phyloP scores from a whole-genome alignment of 2,888 invertebrate genomes.

The Molorchus minor region DNA sequence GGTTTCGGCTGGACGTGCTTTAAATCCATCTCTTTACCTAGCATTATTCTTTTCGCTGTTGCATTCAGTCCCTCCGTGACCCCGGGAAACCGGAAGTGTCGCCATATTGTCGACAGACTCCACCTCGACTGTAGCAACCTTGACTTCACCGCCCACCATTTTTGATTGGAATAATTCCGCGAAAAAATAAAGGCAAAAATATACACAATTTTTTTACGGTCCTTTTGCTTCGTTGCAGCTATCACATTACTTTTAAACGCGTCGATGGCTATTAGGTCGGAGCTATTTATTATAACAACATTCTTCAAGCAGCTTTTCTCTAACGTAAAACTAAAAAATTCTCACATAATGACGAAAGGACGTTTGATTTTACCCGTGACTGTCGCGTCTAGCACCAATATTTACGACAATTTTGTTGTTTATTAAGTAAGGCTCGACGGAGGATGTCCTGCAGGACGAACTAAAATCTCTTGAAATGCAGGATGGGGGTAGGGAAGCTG shows the following conservation, averaged over 20 bases:
- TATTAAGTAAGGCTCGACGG: constrained; percentile 36
- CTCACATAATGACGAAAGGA: constrained; percentile 8
- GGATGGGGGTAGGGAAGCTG: constrained; percentile 60
- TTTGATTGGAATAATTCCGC: constrained; percentile 32
- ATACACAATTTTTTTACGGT: constrained; percentile 8
- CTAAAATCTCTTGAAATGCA: constrained; percentile 44
- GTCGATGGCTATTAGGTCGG: constrained; percentile 19
- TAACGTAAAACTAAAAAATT: background rate
- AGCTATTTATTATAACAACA: constrained; percentile 4
- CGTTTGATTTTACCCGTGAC: constrained; percentile 28
- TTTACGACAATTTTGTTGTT: constrained; percentile 22
- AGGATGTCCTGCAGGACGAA: constrained; percentile 28
- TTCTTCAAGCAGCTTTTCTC: constrained; percentile 15
- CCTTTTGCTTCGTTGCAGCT: constrained; percentile 40
- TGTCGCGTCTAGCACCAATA: constrained; percentile 33
- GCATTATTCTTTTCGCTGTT: constrained; percentile 81
- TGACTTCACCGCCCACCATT: constrained; percentile 80
- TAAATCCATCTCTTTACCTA: constrained; percentile 87
- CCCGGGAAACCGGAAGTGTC: constrained; percentile 84
- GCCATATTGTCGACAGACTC: constrained; percentile 90
- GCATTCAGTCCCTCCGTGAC: constrained; percentile 73
- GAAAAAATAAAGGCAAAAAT: constrained; percentile 6
- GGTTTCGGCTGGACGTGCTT: constrained; percentile 87
- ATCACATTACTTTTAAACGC: constrained; percentile 39
- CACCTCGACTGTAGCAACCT: constrained; percentile 88